These are phyloP conservation scores for human (Homo sapiens) DNA, from an alignment of 2,113 vertebrate genomes.

Conservation along the genomic window GRCh38 chr6:120802001-120802500, in stretches of 20 bases:
- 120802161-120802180: neutral
- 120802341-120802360: no score
- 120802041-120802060: neutral
- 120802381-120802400: no score
- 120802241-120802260: no score
- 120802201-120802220: neutral
- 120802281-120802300: no score
- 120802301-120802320: no score
- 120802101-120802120: neutral
- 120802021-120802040: neutral
- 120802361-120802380: no score
- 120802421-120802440: neutral
- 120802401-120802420: no score
- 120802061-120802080: neutral
- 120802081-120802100: neutral
- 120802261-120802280: no score
- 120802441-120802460: neutral
- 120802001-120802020: neutral
- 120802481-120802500: neutral
- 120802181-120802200: neutral
- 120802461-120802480: neutral
- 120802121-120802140: neutral
- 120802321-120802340: no score
- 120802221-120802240: no score
- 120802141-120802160: neutral